Percentiles rank a stretch among this genome's conserved stretches.
These are phyloP conservation scores for Chloroclysta siterata DNA, from an alignment of 2,888 invertebrate species.

Conservation along the genomic window DNA sequence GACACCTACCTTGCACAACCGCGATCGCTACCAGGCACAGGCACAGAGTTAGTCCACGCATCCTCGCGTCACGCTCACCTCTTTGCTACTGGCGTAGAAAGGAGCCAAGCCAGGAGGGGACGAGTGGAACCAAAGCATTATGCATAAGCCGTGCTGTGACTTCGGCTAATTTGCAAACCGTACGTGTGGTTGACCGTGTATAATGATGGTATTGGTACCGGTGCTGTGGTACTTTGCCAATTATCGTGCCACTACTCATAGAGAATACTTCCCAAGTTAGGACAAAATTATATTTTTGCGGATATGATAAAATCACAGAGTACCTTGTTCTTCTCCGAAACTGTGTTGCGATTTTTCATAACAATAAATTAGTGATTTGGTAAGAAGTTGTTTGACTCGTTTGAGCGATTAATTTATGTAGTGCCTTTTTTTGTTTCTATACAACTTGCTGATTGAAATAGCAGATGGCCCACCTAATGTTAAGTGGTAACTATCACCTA, in stretches of 20 bases:
- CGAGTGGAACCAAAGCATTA: constrained; percentile 1
- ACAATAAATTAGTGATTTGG: too few relatives aligned
- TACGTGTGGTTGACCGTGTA: constrained; percentile 7
- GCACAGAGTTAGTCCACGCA: constrained; percentile 36
- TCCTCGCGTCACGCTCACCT: constrained; percentile 38
- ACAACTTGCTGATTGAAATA: too few relatives aligned
- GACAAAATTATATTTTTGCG: too few relatives aligned
- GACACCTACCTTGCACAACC: constrained; percentile 41
- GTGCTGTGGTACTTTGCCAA: constrained; percentile 1
- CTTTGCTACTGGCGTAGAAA: constrained; percentile 29
- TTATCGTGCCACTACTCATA: background rate
- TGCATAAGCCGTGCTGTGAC: constrained; percentile 1
- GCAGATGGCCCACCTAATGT: too few relatives aligned
- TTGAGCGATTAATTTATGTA: too few relatives aligned
- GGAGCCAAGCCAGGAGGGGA: constrained; percentile 23
- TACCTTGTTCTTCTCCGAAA: too few relatives aligned
- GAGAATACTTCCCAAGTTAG: too few relatives aligned
- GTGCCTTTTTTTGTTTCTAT: too few relatives aligned
- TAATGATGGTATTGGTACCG: constrained; percentile 1
- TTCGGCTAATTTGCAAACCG: constrained; percentile 26
- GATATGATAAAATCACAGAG: too few relatives aligned
- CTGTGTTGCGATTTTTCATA: too few relatives aligned
- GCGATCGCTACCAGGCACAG: constrained; percentile 31
- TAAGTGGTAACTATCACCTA: too few relatives aligned
- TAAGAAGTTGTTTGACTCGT: too few relatives aligned